Conservation (phyloP, 2,797 vertebrate species). For the Pseudochirops cupreus region DNA sequence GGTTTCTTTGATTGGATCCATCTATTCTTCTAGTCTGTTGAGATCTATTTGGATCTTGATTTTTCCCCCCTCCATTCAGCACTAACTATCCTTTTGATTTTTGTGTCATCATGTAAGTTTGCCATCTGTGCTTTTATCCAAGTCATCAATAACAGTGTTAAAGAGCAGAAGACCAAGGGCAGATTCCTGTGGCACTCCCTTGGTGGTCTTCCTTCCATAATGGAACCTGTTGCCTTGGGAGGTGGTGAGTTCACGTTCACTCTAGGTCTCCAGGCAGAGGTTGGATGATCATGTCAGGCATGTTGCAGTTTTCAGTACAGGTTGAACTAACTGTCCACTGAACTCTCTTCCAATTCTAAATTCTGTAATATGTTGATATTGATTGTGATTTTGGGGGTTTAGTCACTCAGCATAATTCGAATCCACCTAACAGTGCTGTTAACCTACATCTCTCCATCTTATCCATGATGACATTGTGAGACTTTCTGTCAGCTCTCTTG, state of each 20-base stretch:
- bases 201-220: not conserved
- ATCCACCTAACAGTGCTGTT: not conserved
- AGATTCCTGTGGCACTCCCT: not conserved
- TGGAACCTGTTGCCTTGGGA: not conserved
- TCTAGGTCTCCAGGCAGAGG: not conserved
- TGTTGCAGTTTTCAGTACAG: not conserved
- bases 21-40: not conserved
- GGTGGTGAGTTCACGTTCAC: not conserved
- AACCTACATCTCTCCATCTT: not conserved
- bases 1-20: not conserved
- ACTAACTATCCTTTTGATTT: not conserved
- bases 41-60: not conserved
- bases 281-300: not conserved
- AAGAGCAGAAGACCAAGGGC: not conserved
- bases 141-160: not conserved
- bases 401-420: not conserved
- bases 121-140: not conserved
- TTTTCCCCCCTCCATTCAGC: no score
- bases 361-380: not conserved
- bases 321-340: not conserved
- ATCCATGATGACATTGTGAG: not conserved
- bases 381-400: not conserved
- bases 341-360: not conserved
- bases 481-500: not conserved
- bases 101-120: not conserved